Evolutionary conservation across 2,888 invertebrate genomes (phyloP).

Genomic region (Caenorhabditis plicata): DNA sequence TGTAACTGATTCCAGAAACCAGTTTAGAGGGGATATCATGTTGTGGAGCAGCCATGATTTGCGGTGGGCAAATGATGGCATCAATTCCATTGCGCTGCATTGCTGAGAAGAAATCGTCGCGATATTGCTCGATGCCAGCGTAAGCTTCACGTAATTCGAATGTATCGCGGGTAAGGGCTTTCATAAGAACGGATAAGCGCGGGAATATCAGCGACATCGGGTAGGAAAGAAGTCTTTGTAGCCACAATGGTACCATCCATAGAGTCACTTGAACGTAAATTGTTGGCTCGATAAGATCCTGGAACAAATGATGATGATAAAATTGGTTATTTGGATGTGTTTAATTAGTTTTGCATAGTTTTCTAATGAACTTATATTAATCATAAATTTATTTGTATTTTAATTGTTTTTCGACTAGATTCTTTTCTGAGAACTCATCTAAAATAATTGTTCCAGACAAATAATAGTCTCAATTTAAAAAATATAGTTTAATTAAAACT

Average conservation of each 20-base stretch:
- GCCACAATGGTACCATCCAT: constrained; percentile 20
- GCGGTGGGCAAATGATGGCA: constrained; percentile 46
- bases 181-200: constrained; percentile 12
- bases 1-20: constrained; percentile 57
- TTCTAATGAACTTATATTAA: too few species aligned
- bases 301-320: background rate
- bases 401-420: too few species aligned
- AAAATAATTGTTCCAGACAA: too few species aligned
- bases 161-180: constrained; percentile 23
- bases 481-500: too few species aligned
- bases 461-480: too few species aligned
- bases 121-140: constrained; percentile 47
- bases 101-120: constrained; percentile 34
- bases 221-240: constrained; percentile 25
- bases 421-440: too few species aligned
- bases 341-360: too few species aligned
- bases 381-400: too few species aligned
- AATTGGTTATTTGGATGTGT: background rate
- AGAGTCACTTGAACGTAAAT: constrained; percentile 22
- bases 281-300: constrained; percentile 35
- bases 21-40: constrained; percentile 49
- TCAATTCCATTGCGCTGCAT: constrained; percentile 45
- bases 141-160: constrained; percentile 47
- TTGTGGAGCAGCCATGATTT: constrained; percentile 39
- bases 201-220: constrained; percentile 16